Conservation (phyloP, 2,797 vertebrate species). For the Microctenopoma steveboyesi region DNA sequence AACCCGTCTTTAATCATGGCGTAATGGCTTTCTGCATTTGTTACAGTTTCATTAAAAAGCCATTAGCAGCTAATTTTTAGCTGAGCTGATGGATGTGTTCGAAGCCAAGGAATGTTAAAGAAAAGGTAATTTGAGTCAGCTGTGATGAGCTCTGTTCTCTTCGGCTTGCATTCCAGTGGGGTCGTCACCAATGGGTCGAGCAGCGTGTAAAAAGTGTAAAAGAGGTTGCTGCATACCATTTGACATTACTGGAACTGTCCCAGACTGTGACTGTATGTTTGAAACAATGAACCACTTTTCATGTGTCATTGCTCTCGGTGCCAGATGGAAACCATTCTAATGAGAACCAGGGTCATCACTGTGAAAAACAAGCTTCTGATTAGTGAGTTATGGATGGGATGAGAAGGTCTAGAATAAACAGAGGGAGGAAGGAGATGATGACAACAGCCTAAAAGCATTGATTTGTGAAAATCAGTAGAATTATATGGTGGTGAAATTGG, state of each 20-base stretch:
- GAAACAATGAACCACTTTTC: constrained; percentile 52
- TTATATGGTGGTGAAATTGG: neutral
- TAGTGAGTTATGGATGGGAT: constrained; percentile 32
- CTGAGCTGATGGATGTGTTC: constrained; percentile 69
- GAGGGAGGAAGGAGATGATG: constrained; percentile 1
- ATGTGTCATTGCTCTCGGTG: constrained; percentile 34
- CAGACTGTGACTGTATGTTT: constrained; percentile 61
- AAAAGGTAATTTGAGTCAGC: constrained; percentile 68
- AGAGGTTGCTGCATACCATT: constrained; percentile 64
- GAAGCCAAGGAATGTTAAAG: constrained; percentile 60
- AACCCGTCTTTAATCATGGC: constrained; percentile 75
- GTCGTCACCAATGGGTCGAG: constrained; percentile 54
- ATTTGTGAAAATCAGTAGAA: neutral
- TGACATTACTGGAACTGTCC: constrained; percentile 64
- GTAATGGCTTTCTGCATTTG: constrained; percentile 78
- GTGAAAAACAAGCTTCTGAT: constrained; percentile 47
- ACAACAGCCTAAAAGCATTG: constrained; percentile 5
- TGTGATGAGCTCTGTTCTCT: constrained; percentile 59
- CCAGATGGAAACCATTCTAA: constrained; percentile 66
- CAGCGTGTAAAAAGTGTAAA: constrained; percentile 56
- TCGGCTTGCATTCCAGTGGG: constrained; percentile 56
- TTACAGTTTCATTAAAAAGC: constrained; percentile 82
- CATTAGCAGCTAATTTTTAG: constrained; percentile 77
- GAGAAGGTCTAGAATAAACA: constrained; percentile 15
- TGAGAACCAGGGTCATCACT: constrained; percentile 50